Percentiles rank a stretch among this genome's conserved stretches.
Evolutionary conservation across 2,797 vertebrate genomes (phyloP).

Genomic region (Molossus molossus): DNA sequence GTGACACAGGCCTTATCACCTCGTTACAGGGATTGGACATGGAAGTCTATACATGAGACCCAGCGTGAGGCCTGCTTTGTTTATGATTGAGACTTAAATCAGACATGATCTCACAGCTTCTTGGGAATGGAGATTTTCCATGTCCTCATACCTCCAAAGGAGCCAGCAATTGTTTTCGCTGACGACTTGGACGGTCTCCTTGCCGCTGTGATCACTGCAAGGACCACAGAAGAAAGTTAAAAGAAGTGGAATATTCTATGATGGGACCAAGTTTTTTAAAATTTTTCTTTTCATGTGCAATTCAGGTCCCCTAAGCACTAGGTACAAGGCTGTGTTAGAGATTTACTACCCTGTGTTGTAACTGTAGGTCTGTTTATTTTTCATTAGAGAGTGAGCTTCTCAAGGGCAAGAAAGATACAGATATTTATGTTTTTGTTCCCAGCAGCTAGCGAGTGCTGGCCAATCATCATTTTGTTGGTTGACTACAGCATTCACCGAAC

Average conservation of each 20-base stretch:
- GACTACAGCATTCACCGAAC: not conserved
- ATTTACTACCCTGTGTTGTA: not conserved
- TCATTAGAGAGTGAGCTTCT: not conserved
- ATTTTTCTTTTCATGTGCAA: not conserved
- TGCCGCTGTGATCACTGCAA: not conserved
- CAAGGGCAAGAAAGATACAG: not conserved
- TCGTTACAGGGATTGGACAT: slow-evolving; percentile 82
- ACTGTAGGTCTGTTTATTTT: not conserved
- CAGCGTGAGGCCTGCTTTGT: slow-evolving; percentile 73
- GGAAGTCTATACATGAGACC: slow-evolving; percentile 80
- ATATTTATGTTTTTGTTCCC: slow-evolving; percentile 18
- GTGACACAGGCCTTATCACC: slow-evolving; percentile 84
- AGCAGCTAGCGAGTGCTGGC: not conserved
- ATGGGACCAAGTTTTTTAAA: not conserved
- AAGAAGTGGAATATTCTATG: not conserved
- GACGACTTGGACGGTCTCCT: slow-evolving; percentile 3
- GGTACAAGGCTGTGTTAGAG: not conserved
- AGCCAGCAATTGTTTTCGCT: slow-evolving; percentile 43
- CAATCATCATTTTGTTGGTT: not conserved
- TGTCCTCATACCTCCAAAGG: slow-evolving; percentile 64
- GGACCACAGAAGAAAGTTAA: not conserved
- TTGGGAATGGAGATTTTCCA: slow-evolving; percentile 81
- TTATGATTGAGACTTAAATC: slow-evolving; percentile 75
- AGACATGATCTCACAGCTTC: slow-evolving; percentile 86
- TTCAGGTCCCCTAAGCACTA: not conserved